Base-by-base conservation (phyloP, 2,797 vertebrate genomes). In the Cyprinella venusta region DNA sequence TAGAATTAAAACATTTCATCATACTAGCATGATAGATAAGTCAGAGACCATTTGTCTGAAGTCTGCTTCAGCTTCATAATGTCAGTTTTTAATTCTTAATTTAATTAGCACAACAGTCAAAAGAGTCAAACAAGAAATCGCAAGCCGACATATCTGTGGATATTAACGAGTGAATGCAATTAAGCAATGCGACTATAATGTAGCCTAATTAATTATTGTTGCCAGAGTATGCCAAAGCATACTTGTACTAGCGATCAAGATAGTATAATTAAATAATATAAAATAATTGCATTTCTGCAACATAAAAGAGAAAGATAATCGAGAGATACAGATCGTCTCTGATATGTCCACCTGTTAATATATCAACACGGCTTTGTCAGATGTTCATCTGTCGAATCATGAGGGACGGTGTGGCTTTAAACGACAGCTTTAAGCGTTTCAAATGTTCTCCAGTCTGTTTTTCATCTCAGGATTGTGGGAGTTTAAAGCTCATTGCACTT, bases 401-500 rank as follows among this genome's bases (percentile, higher is more conserved):
- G 88, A 88, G 84, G 88, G 82, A 88, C 87, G 89, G 91, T 80
- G 79, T 80, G 83, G 87, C 88, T 91, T 88, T 89, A 90, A 92
- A 93, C 85, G 85, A 86, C 83, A 90, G 90, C 90, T 91, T 82
- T 86, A 89, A 92, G 91, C 91, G 90, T 92, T 92, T 93, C 86
- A 91, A 89, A 92, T 91, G 87, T 90, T 90, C 92, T 94, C 87
- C 90, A 89, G 90, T 93, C 89, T 21, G 69, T 83, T 91, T 92
- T 91, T 87, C 84, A 86, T 87, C 63, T 87, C 87, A 86, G 83
- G 90, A 87, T 89, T 92, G 91, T 92, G 91, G 93, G 93, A 93
- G 92, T 94, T 94, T 93, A 94, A 94, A 95, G 94, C 93, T 92
- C 90, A 92, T 94, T 95, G 90, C 91, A 92, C 90, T 89, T 91